phyloP scores from a whole-genome alignment of 2,113 vertebrate genomes.

The Rynchops niger region DNA sequence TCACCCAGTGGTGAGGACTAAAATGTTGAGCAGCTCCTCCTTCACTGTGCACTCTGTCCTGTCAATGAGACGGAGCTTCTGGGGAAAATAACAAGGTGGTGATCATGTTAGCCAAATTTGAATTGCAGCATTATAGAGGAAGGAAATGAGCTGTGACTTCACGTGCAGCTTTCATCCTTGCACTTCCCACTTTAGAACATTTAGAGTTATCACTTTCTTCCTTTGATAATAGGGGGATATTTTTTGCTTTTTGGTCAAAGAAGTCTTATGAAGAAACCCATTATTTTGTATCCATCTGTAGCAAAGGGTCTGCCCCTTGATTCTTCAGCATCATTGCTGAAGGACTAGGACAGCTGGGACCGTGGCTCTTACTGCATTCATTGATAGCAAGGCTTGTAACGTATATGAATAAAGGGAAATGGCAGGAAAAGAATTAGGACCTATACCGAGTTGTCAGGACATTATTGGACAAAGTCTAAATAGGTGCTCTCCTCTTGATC shows the following conservation, averaged over 20 bases:
- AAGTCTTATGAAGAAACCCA: background rate
- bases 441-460: fast-evolving
- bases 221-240: background rate
- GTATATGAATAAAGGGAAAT: background rate
- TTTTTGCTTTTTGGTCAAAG: background rate
- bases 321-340: background rate
- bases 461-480: background rate
- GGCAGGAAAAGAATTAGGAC: background rate
- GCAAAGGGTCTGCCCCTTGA: background rate
- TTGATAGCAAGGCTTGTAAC: background rate
- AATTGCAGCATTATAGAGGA: background rate
- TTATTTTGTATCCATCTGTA: background rate
- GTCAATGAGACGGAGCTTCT: background rate
- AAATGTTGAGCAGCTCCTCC: background rate
- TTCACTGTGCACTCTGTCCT: background rate
- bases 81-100: background rate
- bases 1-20: background rate
- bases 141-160: background rate
- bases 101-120: background rate
- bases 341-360: too few species aligned
- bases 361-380: background rate
- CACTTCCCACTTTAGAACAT: background rate
- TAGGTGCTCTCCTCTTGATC: background rate
- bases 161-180: background rate
- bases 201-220: background rate